Evolutionary conservation across 1,140 invertebrate species (phyloP).

Genomic region (Camponotus floridanus): DNA sequence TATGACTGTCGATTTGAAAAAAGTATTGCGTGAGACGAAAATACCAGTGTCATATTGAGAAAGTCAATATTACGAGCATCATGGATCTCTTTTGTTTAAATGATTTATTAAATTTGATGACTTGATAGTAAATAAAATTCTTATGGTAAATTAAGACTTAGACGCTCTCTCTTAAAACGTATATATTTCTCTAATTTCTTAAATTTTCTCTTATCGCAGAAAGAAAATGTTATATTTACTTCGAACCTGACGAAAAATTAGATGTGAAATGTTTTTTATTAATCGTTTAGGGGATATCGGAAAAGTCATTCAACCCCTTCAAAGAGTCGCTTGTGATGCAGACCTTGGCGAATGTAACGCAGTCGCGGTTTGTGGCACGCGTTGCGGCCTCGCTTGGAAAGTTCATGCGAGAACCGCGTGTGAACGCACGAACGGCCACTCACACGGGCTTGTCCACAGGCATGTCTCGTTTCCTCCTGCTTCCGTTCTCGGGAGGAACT

Average conservation of each 20-base stretch:
- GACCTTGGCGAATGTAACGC: slow-evolving; percentile 7
- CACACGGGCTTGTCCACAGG: slow-evolving; percentile 26
- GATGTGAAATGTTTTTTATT: background rate
- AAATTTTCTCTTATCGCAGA: background rate
- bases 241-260: background rate
- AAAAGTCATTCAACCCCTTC: background rate
- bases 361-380: slow-evolving; percentile 52
- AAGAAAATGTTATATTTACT: background rate
- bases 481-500: slow-evolving; percentile 65
- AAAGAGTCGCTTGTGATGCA: background rate
- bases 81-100: background rate
- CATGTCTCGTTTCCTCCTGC: slow-evolving; percentile 46
- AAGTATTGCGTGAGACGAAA: background rate
- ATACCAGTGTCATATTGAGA: background rate
- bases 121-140: background rate
- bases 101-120: background rate
- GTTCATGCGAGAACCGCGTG: slow-evolving; percentile 50
- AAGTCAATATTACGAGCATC: background rate
- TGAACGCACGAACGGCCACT: slow-evolving; percentile 48
- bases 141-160: background rate
- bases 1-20: background rate
- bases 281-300: background rate
- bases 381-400: slow-evolving; percentile 55
- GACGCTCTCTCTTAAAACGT: background rate
- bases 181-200: background rate